Evolutionary conservation across 2,113 vertebrate species (phyloP).

Genomic region (Crypturellus undulatus): DNA sequence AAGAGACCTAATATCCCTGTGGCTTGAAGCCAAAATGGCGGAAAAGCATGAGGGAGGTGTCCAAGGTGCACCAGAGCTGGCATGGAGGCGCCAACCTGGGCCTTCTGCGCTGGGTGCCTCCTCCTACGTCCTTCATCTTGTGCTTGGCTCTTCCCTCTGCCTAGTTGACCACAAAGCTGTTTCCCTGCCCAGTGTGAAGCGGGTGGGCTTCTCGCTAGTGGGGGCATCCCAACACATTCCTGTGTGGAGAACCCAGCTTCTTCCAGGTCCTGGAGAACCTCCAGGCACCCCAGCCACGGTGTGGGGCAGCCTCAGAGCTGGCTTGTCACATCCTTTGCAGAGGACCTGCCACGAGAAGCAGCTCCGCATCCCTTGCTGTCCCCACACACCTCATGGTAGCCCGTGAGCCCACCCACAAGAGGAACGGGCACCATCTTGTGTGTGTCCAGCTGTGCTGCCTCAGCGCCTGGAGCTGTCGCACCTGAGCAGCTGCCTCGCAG

Average conservation of each 20-base stretch:
- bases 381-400: conserved; percentile 74
- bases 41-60: neutral
- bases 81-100: conserved; percentile 20
- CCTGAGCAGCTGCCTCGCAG: conserved; percentile 63
- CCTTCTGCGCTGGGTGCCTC: conserved; percentile 49
- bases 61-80: neutral
- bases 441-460: conserved; percentile 75
- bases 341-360: neutral
- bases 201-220: neutral
- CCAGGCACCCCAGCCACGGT: accelerated
- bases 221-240: accelerated
- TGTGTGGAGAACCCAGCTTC: neutral
- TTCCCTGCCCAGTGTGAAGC: neutral
- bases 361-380: no score
- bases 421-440: conserved; percentile 75
- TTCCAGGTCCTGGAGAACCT: neutral
- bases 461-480: conserved; percentile 46
- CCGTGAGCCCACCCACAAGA: conserved; percentile 73
- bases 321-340: neutral
- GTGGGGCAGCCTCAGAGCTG: neutral
- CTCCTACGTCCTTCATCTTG: conserved; percentile 62
- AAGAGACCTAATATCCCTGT: neutral
- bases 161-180: neutral
- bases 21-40: neutral
- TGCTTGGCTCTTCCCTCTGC: conserved; percentile 72